These are phyloP conservation scores for Galeopterus variegatus DNA, from an alignment of 2,113 vertebrate genomes.

Conservation along the genomic window DNA sequence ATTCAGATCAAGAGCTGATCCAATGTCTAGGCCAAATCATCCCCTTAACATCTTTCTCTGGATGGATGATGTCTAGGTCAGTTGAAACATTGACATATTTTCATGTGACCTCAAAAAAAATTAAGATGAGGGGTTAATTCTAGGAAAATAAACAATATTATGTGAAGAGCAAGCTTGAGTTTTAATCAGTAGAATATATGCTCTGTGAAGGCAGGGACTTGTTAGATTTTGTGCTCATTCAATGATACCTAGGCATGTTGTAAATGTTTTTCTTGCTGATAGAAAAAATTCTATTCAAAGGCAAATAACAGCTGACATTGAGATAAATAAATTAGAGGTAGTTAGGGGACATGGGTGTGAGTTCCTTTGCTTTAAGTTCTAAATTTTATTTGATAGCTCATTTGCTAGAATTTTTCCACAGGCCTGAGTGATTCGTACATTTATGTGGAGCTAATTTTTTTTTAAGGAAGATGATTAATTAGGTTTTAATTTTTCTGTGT, in stretches of 20 bases:
- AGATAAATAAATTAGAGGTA: neutral
- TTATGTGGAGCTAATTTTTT: conserved; percentile 24
- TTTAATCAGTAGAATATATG: conserved; percentile 3
- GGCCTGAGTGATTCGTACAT: neutral
- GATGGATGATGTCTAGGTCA: neutral
- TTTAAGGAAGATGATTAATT: conserved; percentile 38
- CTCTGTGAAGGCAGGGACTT: neutral
- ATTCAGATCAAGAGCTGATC: neutral
- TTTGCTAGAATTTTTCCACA: conserved; percentile 47
- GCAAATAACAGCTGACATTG: neutral
- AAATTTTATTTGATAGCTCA: neutral
- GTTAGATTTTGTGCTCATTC: conserved; percentile 18
- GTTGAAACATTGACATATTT: neutral
- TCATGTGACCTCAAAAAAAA: neutral
- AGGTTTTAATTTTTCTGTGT: conserved; percentile 33
- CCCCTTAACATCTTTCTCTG: neutral
- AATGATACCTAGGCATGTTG: neutral
- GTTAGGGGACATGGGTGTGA: neutral
- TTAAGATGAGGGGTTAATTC: conserved; percentile 34
- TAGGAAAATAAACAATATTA: conserved; percentile 50
- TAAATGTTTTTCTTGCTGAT: neutral
- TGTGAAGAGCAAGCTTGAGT: neutral
- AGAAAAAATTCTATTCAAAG: neutral
- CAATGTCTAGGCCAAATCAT: neutral
- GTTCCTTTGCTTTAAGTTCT: conserved; percentile 40